phyloP scores from a whole-genome alignment of 2,113 vertebrate genomes.

The Megaceryle maxima region DNA sequence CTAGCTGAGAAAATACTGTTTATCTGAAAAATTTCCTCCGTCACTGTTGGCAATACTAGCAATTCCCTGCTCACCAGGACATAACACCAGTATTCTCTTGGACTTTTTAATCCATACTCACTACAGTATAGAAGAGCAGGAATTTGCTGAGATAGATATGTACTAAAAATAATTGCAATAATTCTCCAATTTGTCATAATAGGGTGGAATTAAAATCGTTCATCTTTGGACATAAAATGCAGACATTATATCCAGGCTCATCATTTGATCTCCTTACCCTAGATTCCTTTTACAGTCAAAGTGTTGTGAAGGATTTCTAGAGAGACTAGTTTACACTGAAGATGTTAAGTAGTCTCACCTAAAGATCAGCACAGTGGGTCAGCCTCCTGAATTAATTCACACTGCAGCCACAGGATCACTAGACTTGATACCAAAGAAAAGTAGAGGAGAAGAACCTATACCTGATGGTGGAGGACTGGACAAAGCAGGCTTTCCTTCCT shows the following conservation, averaged over 20 bases:
- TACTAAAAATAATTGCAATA: not conserved
- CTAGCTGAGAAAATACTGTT: not conserved
- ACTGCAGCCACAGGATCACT: not conserved
- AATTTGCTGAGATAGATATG: not conserved
- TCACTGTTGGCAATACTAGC: not conserved
- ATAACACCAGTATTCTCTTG: not conserved
- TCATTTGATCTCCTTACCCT: not conserved
- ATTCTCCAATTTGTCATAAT: not conserved
- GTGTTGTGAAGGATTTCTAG: not conserved
- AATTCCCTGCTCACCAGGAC: not conserved
- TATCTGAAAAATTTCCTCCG: not conserved
- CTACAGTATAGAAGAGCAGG: not conserved
- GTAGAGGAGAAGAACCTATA: not conserved
- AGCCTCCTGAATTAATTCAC: not conserved
- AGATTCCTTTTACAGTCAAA: not conserved
- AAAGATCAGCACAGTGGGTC: not conserved
- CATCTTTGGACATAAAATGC: not conserved
- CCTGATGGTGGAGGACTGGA: not conserved
- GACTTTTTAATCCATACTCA: not conserved
- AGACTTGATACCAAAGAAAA: rapidly evolving
- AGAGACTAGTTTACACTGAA: not conserved
- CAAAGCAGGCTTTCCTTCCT: not conserved
- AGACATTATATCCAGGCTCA: not conserved
- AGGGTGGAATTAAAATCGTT: not conserved
- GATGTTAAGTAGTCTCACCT: not conserved